Evolutionary conservation across 2,888 invertebrate genomes (phyloP), one percentile per base, ranked within the genome.

Genomic region (Uropetala carovei): DNA sequence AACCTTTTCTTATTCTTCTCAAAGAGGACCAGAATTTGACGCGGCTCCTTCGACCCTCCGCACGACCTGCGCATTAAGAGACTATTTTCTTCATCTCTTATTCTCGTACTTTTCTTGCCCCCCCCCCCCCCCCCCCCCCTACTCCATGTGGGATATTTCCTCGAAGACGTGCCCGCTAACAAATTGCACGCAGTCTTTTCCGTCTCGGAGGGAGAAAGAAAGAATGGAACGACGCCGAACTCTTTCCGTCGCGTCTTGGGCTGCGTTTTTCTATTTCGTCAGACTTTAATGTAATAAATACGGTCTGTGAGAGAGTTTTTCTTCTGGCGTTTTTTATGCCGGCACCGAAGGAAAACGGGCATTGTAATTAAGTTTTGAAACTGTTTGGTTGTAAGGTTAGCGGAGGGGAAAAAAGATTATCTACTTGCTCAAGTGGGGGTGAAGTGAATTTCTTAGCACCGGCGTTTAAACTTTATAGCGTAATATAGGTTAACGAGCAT

Each of bases 341-440:
- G 22, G 75, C n/a, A 27, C 75, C 22, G 22, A 68, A n/a, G 68
- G 68, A 68, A 68, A 68, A 75, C 27, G 22, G 75, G 22, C 75
- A 75, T 75, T 75, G 75, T 75, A 75, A 75, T 75, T 75, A 75
- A 75, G 75, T 75, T 75, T 75, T 75, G 75, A 22, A 68, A n/a
- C 68, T 68, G 68, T 68, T 68, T 68, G n/a, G 3, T 43, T 43
- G 43, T 43, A 3, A 43, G 43, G 43, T 43, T 43, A 43, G 68
- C n/a, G 68, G 9, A 22, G 68, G n/a, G 68, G 68, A 68, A 68
- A 75, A 75, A 75, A 75, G 27, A 75, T 10, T 7, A 22, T 22
- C 22, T 16, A 68, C 75, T 22, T 68, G 18, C 68, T 68, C n/a
- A 18, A 27, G 75, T 27, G 27, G 75, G 22, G 18, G 22, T 13